Conservation (phyloP, 2,888 invertebrate species). For the Prenolepis imparis region DNA sequence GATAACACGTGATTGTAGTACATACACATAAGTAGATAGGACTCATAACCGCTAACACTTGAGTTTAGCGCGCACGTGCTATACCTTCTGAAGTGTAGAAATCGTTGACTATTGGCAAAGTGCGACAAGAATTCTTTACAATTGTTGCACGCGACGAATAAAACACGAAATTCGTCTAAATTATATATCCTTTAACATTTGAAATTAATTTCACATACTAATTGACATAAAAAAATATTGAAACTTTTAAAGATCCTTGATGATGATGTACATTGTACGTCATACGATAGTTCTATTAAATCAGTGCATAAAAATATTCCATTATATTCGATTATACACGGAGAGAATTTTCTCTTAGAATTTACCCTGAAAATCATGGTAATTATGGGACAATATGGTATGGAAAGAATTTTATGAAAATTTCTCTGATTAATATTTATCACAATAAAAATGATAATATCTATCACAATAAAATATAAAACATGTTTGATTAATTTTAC, state of each 20-base stretch:
- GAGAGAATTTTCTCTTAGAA: too few species aligned
- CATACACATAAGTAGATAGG: background rate
- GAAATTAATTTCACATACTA: conserved; percentile 8
- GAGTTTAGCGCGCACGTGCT: conserved; percentile 14
- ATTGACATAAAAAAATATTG: background rate
- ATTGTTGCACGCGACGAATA: background rate
- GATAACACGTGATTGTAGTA: conserved; percentile 47
- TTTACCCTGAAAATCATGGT: too few species aligned
- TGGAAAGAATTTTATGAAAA: too few species aligned
- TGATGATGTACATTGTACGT: background rate
- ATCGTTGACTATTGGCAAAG: background rate
- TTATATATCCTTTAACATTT: background rate
- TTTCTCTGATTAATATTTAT: too few species aligned
- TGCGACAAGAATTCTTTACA: background rate
- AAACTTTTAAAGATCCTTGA: background rate
- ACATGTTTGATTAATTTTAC: too few species aligned
- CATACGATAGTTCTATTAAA: background rate
- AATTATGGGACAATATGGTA: too few species aligned
- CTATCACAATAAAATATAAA: too few species aligned
- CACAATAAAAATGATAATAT: too few species aligned
- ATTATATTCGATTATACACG: too few species aligned
- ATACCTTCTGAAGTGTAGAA: background rate
- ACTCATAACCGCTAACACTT: background rate
- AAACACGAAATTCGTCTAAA: background rate
- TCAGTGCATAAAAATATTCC: background rate